Percentiles rank a stretch among this genome's conserved stretches.
These are phyloP conservation scores for Laticauda laticaudata DNA, from an alignment of 2,113 vertebrate genomes.

Conservation along the genomic window DNA sequence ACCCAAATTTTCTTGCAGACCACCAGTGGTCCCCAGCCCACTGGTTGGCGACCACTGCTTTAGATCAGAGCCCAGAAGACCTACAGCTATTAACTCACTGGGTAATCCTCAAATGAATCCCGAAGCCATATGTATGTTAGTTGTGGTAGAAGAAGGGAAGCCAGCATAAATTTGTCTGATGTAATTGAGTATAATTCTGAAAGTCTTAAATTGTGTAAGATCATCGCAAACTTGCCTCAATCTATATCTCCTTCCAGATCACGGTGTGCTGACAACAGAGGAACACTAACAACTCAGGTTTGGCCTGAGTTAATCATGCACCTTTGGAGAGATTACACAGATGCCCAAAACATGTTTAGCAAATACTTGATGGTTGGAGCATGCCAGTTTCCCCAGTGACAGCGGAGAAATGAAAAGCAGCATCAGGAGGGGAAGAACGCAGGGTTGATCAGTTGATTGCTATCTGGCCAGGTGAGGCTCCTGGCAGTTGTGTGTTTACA, in stretches of 20 bases:
- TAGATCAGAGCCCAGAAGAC: background rate
- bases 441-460: conserved; percentile 53
- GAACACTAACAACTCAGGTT: conserved; percentile 57
- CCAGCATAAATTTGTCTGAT: conserved; percentile 12
- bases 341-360: conserved; percentile 60
- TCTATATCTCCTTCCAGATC: conserved; percentile 56
- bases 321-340: conserved; percentile 63
- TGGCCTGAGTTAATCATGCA: conserved; percentile 63
- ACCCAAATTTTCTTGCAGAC: no score
- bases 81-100: background rate
- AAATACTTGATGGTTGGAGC: conserved; percentile 55
- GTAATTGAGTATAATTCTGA: conserved; percentile 44
- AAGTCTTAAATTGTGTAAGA: conserved; percentile 31
- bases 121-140: conserved; percentile 1
- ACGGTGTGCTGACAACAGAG: conserved; percentile 55
- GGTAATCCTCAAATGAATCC: background rate
- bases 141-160: conserved; percentile 31
- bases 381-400: conserved; percentile 54
- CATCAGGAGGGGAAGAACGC: conserved; percentile 36
- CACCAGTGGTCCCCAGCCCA: no score
- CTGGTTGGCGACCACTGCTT: background rate
- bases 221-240: conserved; percentile 43
- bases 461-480: conserved; percentile 39
- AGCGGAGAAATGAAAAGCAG: conserved; percentile 61
- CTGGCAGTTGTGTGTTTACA: conserved; percentile 37